phyloP scores from a whole-genome alignment of 2,888 invertebrate genomes.

The Drosophila austrosaltans region DNA sequence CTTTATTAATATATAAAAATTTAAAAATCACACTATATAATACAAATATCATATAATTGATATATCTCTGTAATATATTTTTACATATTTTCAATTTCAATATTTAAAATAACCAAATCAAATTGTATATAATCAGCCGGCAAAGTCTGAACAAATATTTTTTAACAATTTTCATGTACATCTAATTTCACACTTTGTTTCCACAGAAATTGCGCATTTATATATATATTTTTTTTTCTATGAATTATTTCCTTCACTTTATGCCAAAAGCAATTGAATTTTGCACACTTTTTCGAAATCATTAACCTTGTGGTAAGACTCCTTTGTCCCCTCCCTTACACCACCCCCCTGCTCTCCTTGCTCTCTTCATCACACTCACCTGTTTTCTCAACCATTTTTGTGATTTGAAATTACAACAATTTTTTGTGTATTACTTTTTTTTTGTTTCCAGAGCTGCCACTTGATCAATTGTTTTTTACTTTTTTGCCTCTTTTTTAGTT shows the following conservation, averaged over 20 bases:
- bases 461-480: constrained; percentile 42
- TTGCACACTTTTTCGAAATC: constrained; percentile 6
- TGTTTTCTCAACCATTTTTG: constrained; percentile 77
- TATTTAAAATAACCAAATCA: background rate
- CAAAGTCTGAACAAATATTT: background rate
- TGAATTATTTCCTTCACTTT: background rate
- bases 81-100: too few relatives aligned
- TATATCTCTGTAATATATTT: too few relatives aligned
- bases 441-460: constrained; percentile 50
- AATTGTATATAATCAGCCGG: background rate
- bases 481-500: constrained; percentile 27
- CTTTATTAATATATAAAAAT: too few relatives aligned
- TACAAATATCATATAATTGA: too few relatives aligned
- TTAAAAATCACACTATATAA: too few relatives aligned
- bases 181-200: background rate
- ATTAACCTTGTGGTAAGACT: constrained; percentile 19
- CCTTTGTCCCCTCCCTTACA: constrained; percentile 5
- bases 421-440: background rate
- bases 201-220: background rate
- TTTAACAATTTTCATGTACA: background rate
- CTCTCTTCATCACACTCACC: constrained; percentile 60
- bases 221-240: constrained; percentile 2
- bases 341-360: constrained; percentile 1
- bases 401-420: constrained; percentile 8
- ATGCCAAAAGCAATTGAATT: constrained; percentile 14